Percentiles rank a stretch among this genome's conserved stretches.
These are phyloP conservation scores for Gymnosoma rotundatum DNA, from an alignment of 2,888 invertebrate genomes.

Conservation along the genomic window DNA sequence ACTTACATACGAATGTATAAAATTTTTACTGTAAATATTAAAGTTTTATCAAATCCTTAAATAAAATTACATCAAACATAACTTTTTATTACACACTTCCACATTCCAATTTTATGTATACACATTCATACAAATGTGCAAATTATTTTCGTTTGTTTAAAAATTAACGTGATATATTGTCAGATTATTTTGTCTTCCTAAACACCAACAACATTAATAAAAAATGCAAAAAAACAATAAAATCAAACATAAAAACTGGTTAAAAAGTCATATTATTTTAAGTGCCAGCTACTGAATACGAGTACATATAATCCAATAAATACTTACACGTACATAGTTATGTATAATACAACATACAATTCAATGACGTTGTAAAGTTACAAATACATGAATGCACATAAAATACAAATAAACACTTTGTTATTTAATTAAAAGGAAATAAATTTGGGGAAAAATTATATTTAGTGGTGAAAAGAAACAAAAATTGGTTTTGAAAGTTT, in stretches of 20 bases:
- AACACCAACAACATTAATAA: not conserved
- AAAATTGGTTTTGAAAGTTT: too few species aligned
- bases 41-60: not conserved
- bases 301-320: conserved; percentile 8
- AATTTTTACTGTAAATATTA: not conserved
- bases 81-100: not conserved
- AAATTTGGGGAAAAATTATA: not conserved
- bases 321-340: not conserved
- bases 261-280: conserved; percentile 41
- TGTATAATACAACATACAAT: conserved; percentile 4
- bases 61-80: not conserved
- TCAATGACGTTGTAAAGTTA: not conserved
- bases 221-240: not conserved
- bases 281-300: conserved; percentile 35
- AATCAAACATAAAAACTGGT: conserved; percentile 33
- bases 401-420: not conserved
- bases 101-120: not conserved
- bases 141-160: conserved; percentile 29
- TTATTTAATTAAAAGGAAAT: conserved; percentile 2
- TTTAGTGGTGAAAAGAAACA: too few species aligned
- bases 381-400: not conserved
- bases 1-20: not conserved
- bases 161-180: conserved; percentile 40
- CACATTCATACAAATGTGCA: not conserved
- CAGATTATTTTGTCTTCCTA: conserved; percentile 23